phyloP scores from a whole-genome alignment of 2,113 vertebrate species.

The Martes martes region DNA sequence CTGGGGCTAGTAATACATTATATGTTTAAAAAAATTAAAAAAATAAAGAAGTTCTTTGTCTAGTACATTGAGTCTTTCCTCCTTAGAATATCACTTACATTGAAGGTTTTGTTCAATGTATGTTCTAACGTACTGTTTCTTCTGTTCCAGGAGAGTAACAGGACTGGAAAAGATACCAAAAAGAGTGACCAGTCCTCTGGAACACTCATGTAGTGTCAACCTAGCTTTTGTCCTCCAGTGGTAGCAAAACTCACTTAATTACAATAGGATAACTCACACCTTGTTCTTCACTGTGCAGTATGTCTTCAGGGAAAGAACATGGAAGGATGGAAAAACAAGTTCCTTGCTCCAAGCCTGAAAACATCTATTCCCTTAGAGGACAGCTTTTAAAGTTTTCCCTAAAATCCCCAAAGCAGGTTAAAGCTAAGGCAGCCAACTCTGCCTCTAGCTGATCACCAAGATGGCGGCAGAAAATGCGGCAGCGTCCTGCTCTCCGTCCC shows the following conservation, averaged over 20 bases:
- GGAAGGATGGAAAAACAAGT: not conserved
- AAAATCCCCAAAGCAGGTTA: not conserved
- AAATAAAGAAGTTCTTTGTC: slow-evolving; percentile 14
- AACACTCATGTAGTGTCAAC: not conserved
- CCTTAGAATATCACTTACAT: not conserved
- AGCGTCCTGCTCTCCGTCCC: not conserved
- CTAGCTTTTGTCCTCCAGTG: slow-evolving; percentile 43
- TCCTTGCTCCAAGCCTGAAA: not conserved
- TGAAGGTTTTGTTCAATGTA: slow-evolving; percentile 1
- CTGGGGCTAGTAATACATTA: too few species aligned
- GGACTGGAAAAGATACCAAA: slow-evolving; percentile 46
- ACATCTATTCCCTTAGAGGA: not conserved
- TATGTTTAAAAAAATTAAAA: too few species aligned
- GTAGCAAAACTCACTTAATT: slow-evolving; percentile 29
- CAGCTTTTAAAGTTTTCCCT: not conserved
- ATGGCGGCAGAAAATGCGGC: not conserved
- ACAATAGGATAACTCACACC: not conserved
- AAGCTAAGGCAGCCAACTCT: not conserved
- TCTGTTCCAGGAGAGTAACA: slow-evolving; percentile 35
- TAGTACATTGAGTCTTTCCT: not conserved
- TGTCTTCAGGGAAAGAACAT: not conserved
- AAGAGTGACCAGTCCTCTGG: slow-evolving; percentile 1
- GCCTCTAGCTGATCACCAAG: not conserved
- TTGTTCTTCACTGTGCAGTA: not conserved
- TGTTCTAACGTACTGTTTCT: not conserved